Conservation (phyloP, 2,888 invertebrate genomes). For the Protula sp. region DNA sequence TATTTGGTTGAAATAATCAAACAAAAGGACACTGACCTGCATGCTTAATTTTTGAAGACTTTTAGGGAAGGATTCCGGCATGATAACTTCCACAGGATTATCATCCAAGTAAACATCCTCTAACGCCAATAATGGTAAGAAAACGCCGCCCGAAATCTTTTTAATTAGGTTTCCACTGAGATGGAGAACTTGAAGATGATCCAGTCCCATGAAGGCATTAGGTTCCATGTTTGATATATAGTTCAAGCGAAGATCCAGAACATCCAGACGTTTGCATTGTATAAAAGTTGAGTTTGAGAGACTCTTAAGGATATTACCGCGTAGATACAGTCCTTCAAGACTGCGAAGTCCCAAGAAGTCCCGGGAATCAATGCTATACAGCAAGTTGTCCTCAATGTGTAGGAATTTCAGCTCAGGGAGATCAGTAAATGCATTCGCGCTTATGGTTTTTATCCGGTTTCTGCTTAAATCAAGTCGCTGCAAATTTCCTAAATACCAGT, state of each 20-base stretch:
- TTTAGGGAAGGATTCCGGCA: neutral
- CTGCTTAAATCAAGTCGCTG: neutral
- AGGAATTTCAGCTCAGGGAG: neutral
- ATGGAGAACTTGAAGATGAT: neutral
- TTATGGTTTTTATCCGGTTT: neutral
- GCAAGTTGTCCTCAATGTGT: neutral
- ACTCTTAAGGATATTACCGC: neutral
- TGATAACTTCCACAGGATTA: neutral
- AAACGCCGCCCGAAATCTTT: neutral
- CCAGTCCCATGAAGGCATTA: neutral
- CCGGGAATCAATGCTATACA: neutral
- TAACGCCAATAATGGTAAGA: neutral
- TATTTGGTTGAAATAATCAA: too few species aligned
- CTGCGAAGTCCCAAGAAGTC: neutral
- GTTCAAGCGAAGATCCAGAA: neutral
- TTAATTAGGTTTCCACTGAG: neutral
- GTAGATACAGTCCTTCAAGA: neutral
- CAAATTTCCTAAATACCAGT: neutral
- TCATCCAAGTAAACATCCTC: neutral
- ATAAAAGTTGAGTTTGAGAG: neutral
- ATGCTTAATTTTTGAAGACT: neutral
- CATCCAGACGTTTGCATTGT: neutral
- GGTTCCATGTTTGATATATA: neutral
- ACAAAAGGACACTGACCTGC: too few species aligned
- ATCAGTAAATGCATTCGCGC: neutral